These are phyloP conservation scores for Gastrophysa polygoni DNA, from an alignment of 2,888 invertebrate genomes.

Conservation along the genomic window DNA sequence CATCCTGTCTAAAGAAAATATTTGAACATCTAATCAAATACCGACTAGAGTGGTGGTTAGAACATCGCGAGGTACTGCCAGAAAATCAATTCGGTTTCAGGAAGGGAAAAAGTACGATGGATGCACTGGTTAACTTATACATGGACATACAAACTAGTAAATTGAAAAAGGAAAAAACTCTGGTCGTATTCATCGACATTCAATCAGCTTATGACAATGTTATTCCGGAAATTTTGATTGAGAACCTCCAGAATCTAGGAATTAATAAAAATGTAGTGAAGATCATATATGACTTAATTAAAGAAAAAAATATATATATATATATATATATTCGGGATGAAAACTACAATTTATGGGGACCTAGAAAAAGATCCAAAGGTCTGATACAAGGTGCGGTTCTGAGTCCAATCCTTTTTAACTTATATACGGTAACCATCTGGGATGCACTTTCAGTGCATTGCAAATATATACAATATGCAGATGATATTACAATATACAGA, in stretches of 20 bases:
- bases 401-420: neutral
- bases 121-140: neutral
- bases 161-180: constrained; percentile 1
- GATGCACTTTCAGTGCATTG: neutral
- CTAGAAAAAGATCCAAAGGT: neutral
- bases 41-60: constrained; percentile 14
- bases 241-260: neutral
- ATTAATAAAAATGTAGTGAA: neutral
- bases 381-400: neutral
- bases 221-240: neutral
- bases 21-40: constrained; percentile 14
- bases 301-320: too few relatives aligned
- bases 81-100: constrained; percentile 15
- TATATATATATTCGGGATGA: neutral
- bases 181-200: constrained; percentile 7
- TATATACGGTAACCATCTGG: neutral
- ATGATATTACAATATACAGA: too few relatives aligned
- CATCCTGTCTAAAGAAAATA: constrained; percentile 9
- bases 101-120: constrained; percentile 6
- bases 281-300: neutral
- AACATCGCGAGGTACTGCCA: neutral
- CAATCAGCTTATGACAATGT: constrained; percentile 17
- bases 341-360: neutral
- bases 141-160: neutral
- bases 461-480: neutral